Conservation (phyloP, 2,888 invertebrate species). For the Hofmannophila pseudospretella region DNA sequence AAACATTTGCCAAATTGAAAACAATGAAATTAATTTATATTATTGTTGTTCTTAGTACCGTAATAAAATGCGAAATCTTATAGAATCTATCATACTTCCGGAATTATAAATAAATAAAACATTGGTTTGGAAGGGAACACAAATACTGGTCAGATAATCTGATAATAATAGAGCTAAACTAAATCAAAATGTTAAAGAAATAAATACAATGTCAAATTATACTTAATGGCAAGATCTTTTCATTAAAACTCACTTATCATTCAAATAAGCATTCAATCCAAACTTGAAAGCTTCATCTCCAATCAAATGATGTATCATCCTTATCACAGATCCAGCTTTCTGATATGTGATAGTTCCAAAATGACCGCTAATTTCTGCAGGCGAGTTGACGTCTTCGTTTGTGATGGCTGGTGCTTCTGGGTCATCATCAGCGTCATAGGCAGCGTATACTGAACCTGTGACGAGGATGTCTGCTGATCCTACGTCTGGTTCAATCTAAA, state of each 20-base stretch:
- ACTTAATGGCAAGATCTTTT: too few relatives aligned
- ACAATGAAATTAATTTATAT: too few relatives aligned
- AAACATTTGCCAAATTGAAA: too few relatives aligned
- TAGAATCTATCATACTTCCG: too few relatives aligned
- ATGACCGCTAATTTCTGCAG: constrained; percentile 78
- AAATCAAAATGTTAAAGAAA: too few relatives aligned
- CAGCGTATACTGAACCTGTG: constrained; percentile 80
- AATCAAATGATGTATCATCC: constrained; percentile 68
- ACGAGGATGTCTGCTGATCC: constrained; percentile 81
- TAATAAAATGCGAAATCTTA: too few relatives aligned
- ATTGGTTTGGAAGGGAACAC: too few relatives aligned
- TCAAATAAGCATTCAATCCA: constrained; percentile 53
- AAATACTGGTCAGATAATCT: too few relatives aligned
- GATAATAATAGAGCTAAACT: too few relatives aligned
- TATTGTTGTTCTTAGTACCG: too few relatives aligned
- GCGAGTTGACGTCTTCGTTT: constrained; percentile 74
- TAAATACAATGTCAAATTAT: too few relatives aligned
- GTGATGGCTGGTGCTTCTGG: constrained; percentile 74
- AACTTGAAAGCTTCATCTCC: constrained; percentile 47
- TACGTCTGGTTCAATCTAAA: constrained; percentile 79
- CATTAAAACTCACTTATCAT: constrained; percentile 60
- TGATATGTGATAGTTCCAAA: constrained; percentile 83
- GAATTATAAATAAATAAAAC: too few relatives aligned
- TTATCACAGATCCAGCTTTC: constrained; percentile 78
- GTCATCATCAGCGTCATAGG: constrained; percentile 78